phyloP scores from a whole-genome alignment of 2,113 vertebrate species.

The Pseudolaguvia tuberculata region DNA sequence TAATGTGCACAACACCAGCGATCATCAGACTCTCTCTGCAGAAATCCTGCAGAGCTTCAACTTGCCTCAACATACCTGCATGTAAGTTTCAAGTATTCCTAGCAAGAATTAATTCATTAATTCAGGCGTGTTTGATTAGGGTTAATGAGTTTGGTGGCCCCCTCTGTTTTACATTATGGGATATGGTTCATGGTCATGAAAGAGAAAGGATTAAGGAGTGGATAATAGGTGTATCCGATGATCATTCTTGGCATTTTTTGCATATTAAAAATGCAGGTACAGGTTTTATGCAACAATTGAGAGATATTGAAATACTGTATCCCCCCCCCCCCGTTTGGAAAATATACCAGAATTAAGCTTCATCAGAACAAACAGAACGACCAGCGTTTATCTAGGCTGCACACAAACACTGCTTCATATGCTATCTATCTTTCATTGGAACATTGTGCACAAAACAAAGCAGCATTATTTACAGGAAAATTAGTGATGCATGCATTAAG shows the following conservation, averaged over 20 bases:
- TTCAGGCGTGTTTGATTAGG: no score
- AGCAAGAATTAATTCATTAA: no score
- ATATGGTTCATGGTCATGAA: not conserved
- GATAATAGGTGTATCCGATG: not conserved
- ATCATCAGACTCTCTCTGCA: no score
- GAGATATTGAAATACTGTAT: not conserved
- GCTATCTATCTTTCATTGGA: not conserved
- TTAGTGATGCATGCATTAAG: conserved; percentile 7
- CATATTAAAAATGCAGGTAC: not conserved
- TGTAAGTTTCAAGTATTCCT: no score
- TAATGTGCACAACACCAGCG: not conserved
- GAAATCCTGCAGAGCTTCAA: no score
- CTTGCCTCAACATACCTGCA: no score
- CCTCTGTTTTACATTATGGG: not conserved
- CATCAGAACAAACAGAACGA: not conserved
- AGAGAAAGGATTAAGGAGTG: not conserved
- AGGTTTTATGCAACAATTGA: not conserved
- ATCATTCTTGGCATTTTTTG: not conserved
- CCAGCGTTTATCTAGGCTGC: not conserved
- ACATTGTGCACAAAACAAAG: conserved; percentile 3
- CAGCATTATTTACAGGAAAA: not conserved
- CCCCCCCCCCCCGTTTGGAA: not conserved
- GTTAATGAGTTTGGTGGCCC: no score
- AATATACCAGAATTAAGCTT: not conserved
- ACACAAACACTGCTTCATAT: not conserved